Conservation (phyloP, 2,888 invertebrate genomes). For the Sicus ferrugineus region DNA sequence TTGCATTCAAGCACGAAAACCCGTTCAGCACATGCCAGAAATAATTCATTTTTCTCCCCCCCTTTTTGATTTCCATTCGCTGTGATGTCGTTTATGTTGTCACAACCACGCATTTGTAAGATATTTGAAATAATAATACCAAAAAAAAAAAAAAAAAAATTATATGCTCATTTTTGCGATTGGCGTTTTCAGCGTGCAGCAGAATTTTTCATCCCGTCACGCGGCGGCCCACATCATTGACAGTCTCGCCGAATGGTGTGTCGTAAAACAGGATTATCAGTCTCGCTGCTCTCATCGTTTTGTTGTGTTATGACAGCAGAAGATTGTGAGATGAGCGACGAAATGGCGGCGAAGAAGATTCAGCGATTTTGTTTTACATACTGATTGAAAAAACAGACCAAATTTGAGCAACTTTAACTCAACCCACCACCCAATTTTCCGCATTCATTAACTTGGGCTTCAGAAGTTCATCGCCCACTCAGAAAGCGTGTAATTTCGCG, state of each 20-base stretch:
- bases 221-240: neutral
- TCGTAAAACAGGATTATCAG: too few relatives aligned
- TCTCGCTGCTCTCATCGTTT: too few relatives aligned
- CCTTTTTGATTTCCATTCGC: too few relatives aligned
- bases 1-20: neutral
- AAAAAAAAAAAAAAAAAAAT: neutral
- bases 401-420: too few relatives aligned
- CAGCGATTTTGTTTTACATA: too few relatives aligned
- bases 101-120: constrained; percentile 1
- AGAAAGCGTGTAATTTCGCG: neutral
- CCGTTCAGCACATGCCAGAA: neutral
- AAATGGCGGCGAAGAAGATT: too few relatives aligned
- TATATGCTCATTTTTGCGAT: neutral
- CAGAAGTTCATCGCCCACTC: neutral
- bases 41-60: neutral
- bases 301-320: too few relatives aligned
- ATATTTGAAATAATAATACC: neutral
- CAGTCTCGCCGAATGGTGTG: too few relatives aligned
- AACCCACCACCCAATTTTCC: too few relatives aligned
- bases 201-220: neutral
- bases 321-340: too few relatives aligned
- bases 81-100: neutral
- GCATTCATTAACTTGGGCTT: too few relatives aligned
- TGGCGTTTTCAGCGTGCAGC: neutral
- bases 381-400: too few relatives aligned